phyloP scores from a whole-genome alignment of 1,140 invertebrate species.

The Dendroctonus valens region DNA sequence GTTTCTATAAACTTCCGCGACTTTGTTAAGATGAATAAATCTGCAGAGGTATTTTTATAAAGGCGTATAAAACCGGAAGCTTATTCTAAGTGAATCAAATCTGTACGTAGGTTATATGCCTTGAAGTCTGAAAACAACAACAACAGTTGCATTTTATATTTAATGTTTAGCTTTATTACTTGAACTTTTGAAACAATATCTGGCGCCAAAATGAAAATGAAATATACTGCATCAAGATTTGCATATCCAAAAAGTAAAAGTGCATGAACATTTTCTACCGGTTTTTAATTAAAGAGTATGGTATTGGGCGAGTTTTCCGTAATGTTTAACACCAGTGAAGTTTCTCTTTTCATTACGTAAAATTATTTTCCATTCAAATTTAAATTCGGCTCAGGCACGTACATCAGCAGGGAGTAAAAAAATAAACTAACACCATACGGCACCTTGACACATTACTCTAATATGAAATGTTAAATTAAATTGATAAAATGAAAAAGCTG shows the following conservation, averaged over 20 bases:
- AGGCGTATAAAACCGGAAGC: not conserved
- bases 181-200: conserved; percentile 7
- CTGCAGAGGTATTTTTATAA: not conserved
- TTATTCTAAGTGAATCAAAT: conserved; percentile 1
- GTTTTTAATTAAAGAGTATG: conserved; percentile 15
- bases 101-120: not conserved
- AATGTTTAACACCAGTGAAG: not conserved
- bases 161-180: conserved; percentile 9
- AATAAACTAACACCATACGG: not conserved
- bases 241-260: conserved; percentile 13
- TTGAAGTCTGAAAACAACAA: not conserved
- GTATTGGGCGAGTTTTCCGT: conserved; percentile 5
- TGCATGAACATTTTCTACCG: conserved; percentile 11
- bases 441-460: too few relatives aligned
- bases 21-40: too few relatives aligned
- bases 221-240: conserved; percentile 11
- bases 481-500: too few relatives aligned
- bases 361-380: conserved; percentile 6
- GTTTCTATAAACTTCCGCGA: too few relatives aligned
- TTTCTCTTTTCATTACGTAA: conserved; percentile 12
- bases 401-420: not conserved
- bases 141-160: conserved; percentile 6
- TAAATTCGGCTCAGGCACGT: not conserved
- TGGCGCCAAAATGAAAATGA: conserved; percentile 2
- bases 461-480: too few relatives aligned